Percentiles rank a stretch among this genome's conserved stretches.
These are phyloP conservation scores for Phrynocephalus vlangalii DNA, from an alignment of 2,797 vertebrate species.

Conservation along the genomic window DNA sequence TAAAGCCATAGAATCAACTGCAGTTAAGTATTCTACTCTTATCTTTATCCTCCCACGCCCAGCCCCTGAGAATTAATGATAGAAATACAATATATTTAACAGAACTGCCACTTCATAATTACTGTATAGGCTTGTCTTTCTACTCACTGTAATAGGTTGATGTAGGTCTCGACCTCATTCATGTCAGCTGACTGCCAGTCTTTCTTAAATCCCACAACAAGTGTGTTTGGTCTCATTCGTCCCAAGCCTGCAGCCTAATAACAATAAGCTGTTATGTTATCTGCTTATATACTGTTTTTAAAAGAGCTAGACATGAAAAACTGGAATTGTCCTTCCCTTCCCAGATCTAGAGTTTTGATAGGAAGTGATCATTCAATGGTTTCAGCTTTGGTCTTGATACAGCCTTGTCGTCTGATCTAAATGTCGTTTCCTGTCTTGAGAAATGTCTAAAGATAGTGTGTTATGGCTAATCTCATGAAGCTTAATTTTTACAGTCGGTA, in stretches of 20 bases:
- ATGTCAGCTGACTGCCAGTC: slow-evolving; percentile 93
- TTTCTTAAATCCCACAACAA: slow-evolving; percentile 97
- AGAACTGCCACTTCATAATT: not conserved
- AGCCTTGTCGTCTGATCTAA: not conserved
- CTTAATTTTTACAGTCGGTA: not conserved
- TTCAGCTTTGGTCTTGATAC: not conserved
- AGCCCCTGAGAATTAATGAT: not conserved
- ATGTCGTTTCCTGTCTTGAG: not conserved
- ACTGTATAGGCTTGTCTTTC: not conserved
- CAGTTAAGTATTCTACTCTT: too few species aligned
- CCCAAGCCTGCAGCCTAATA: slow-evolving; percentile 93
- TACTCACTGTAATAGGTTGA: slow-evolving; percentile 97
- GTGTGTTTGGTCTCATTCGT: slow-evolving; percentile 93
- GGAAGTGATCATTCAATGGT: not conserved
- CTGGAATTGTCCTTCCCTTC: not conserved
- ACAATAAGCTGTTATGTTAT: not conserved
- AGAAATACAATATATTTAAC: not conserved
- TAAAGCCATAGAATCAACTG: too few species aligned
- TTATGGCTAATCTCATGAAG: not conserved
- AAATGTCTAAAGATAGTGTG: not conserved
- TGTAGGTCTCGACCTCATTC: slow-evolving; percentile 96
- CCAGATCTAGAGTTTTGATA: not conserved
- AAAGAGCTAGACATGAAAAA: not conserved
- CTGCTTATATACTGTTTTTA: not conserved
- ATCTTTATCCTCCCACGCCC: not conserved